Evolutionary conservation across 2,113 vertebrate genomes (phyloP).

Genomic region (Leucoraja erinaceus): DNA sequence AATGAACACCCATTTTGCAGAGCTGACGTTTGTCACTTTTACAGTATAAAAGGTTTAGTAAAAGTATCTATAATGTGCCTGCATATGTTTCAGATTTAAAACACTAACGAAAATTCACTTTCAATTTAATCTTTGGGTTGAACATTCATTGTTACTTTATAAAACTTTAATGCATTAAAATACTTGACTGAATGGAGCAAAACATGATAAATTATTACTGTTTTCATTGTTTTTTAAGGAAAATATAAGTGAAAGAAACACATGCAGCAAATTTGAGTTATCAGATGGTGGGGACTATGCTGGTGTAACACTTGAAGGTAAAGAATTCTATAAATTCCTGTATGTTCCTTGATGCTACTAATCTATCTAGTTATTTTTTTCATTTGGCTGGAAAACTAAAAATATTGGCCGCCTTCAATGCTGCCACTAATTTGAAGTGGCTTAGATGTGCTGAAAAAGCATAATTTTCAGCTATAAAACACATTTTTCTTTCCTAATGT

Average conservation of each 20-base stretch:
- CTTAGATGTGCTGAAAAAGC: neutral
- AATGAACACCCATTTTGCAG: neutral
- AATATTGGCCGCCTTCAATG: neutral
- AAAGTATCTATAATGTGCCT: neutral
- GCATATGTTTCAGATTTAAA: neutral
- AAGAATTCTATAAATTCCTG: constrained; percentile 44
- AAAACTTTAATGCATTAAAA: neutral
- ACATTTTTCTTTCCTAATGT: neutral
- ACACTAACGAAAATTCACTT: neutral
- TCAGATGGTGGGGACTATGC: constrained; percentile 60
- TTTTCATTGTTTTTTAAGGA: constrained; percentile 54
- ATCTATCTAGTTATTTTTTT: neutral
- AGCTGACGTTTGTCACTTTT: neutral
- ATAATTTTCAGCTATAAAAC: neutral
- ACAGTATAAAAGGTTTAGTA: neutral
- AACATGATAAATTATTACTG: neutral
- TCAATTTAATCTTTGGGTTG: neutral
- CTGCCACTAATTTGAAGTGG: neutral
- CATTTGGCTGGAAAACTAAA: neutral
- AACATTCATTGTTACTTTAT: neutral
- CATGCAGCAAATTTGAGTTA: constrained; percentile 59
- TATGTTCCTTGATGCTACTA: neutral
- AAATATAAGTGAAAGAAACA: constrained; percentile 60
- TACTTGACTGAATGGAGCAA: neutral
- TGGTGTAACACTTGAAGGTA: constrained; percentile 70